Conservation (phyloP, 1,140 invertebrate species). For the Tetragnatha versicolor region DNA sequence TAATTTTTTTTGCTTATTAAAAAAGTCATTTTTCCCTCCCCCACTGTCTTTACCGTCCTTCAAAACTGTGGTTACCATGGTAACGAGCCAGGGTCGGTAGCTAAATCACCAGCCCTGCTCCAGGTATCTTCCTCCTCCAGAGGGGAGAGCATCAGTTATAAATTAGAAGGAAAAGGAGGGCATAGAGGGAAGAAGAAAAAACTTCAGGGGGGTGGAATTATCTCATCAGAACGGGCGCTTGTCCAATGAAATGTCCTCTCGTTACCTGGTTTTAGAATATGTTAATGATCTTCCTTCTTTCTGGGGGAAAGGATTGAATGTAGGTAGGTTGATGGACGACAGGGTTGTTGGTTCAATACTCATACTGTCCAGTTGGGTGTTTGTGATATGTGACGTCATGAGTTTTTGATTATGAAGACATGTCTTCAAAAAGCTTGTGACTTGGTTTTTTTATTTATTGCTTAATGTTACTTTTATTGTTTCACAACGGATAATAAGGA, state of each 20-base stretch:
- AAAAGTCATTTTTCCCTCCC: constrained; percentile 18
- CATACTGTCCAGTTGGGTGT: too few relatives aligned
- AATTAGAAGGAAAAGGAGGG: constrained; percentile 26
- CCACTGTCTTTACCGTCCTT: neutral
- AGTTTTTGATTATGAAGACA: too few relatives aligned
- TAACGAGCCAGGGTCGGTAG: neutral
- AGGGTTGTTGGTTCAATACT: too few relatives aligned
- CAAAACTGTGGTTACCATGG: constrained; percentile 44
- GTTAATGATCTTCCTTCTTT: constrained; percentile 48
- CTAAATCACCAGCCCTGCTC: constrained; percentile 14
- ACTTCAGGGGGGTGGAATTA: constrained; percentile 1
- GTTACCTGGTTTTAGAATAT: constrained; percentile 42
- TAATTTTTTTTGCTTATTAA: constrained; percentile 2
- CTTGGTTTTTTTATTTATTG: too few relatives aligned
- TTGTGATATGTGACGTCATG: too few relatives aligned
- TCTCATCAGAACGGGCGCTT: neutral
- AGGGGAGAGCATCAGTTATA: constrained; percentile 12
- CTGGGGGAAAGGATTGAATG: too few relatives aligned
- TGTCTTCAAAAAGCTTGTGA: too few relatives aligned
- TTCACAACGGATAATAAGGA: too few relatives aligned
- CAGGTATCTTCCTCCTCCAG: neutral
- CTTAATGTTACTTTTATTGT: too few relatives aligned
- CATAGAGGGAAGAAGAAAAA: neutral
- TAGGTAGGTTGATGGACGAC: too few relatives aligned
- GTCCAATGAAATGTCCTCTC: constrained; percentile 17